Evolutionary conservation across 2,888 invertebrate genomes (phyloP).

Genomic region (Zootermopsis nevadensis): DNA sequence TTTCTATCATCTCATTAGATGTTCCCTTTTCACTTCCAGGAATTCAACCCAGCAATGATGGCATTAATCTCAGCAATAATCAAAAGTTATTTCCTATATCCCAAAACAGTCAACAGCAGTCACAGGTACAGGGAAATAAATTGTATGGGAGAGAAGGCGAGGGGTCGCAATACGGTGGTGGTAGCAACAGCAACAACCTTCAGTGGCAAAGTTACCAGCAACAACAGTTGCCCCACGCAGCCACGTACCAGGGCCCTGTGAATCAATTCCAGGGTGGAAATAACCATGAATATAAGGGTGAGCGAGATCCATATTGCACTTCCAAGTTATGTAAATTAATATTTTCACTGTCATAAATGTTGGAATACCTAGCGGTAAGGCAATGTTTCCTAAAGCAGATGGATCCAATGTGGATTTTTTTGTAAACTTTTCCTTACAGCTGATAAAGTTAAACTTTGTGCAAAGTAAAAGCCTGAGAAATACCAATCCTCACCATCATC

Average conservation of each 20-base stretch:
- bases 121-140: slow-evolving; percentile 38
- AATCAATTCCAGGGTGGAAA: neutral
- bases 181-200: slow-evolving; percentile 41
- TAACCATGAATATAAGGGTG: slow-evolving; percentile 26
- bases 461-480: too few relatives aligned
- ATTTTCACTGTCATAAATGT: too few relatives aligned
- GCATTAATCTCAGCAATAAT: slow-evolving; percentile 20
- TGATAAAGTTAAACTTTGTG: too few relatives aligned
- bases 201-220: slow-evolving; percentile 50
- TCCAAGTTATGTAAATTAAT: too few relatives aligned
- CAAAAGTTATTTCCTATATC: slow-evolving; percentile 22
- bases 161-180: slow-evolving; percentile 52
- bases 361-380: too few relatives aligned
- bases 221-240: slow-evolving; percentile 26
- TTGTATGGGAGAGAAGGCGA: slow-evolving; percentile 56
- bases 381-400: too few relatives aligned
- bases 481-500: too few relatives aligned
- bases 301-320: neutral
- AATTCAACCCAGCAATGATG: slow-evolving; percentile 23
- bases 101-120: slow-evolving; percentile 43
- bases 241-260: slow-evolving; percentile 15
- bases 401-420: too few relatives aligned
- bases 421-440: too few relatives aligned
- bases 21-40: neutral
- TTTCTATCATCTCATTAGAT: too few relatives aligned